These are phyloP conservation scores for Drosophila hamatofila DNA, from an alignment of 2,888 invertebrate species.

Conservation along the genomic window DNA sequence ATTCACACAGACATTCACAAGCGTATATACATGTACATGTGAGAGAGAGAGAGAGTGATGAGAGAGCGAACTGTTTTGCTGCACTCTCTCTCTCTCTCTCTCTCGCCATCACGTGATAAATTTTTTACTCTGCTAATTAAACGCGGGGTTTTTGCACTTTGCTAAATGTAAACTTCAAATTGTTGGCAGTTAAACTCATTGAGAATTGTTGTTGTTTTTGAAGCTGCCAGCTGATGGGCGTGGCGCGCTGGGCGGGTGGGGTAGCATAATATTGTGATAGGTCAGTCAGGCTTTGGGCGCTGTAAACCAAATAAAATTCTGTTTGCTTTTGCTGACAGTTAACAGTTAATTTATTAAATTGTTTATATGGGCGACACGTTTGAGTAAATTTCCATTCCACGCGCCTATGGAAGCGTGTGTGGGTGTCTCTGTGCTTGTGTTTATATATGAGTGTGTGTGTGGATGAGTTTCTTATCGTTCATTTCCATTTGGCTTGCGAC, in stretches of 20 bases:
- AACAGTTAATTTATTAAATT: conserved; percentile 55
- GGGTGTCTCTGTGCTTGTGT: not conserved
- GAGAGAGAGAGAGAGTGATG: not conserved
- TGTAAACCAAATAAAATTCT: conserved; percentile 64
- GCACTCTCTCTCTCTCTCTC: conserved; percentile 25
- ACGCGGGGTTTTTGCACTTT: conserved; percentile 74
- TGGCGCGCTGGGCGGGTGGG: conserved; percentile 5
- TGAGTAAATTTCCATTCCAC: conserved; percentile 70
- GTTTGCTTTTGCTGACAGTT: conserved; percentile 47
- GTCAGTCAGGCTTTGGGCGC: conserved; percentile 68
- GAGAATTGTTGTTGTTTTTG: conserved; percentile 8
- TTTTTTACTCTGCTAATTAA: conserved; percentile 71
- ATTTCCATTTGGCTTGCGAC: conserved; percentile 55
- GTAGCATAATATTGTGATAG: conserved; percentile 53
- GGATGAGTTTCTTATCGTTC: conserved; percentile 55
- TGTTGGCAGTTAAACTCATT: conserved; percentile 44
- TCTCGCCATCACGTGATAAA: conserved; percentile 73
- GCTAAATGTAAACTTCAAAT: conserved; percentile 61
- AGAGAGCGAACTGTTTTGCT: conserved; percentile 1
- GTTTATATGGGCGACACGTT: conserved; percentile 51
- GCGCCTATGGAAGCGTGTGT: conserved; percentile 9
- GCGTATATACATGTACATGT: too few relatives aligned
- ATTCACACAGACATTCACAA: not conserved
- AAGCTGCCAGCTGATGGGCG: conserved; percentile 10
- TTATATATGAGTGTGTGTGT: not conserved